phyloP scores from a whole-genome alignment of 2,797 vertebrate genomes.

The Hypotaenidia okinawae region DNA sequence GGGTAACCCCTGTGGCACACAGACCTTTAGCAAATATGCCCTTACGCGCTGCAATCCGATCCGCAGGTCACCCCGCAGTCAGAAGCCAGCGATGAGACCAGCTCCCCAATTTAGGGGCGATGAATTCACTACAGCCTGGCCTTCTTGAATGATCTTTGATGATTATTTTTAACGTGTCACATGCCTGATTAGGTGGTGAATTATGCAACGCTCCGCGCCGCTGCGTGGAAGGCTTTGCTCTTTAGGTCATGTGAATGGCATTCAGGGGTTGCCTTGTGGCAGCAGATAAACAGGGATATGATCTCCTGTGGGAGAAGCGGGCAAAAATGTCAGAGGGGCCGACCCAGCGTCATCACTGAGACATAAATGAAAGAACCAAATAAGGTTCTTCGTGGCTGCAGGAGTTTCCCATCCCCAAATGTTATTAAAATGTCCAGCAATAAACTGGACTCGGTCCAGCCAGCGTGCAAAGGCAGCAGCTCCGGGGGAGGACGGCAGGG shows the following conservation, averaged over 20 bases:
- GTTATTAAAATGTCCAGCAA: not conserved
- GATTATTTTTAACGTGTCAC: conserved; percentile 64
- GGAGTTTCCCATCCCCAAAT: not conserved
- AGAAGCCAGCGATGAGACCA: not conserved
- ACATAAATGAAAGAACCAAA: conserved; percentile 30
- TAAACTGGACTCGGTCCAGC: not conserved
- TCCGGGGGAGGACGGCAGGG: not conserved
- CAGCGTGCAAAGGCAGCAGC: not conserved
- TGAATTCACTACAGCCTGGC: not conserved
- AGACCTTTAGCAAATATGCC: not conserved
- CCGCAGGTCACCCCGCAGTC: not conserved
- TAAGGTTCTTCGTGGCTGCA: not conserved
- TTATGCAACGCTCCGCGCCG: conserved; percentile 21
- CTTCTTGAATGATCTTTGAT: not conserved
- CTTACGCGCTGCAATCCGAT: not conserved
- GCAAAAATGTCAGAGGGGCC: conserved; percentile 33
- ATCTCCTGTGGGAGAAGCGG: not conserved
- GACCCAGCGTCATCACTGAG: not conserved
- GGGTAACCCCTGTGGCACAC: not conserved
- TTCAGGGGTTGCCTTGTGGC: conserved; percentile 51
- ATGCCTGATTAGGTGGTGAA: conserved; percentile 33
- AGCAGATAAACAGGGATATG: conserved; percentile 9
- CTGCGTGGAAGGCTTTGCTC: conserved; percentile 1
- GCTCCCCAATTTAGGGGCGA: conserved; percentile 12
- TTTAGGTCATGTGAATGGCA: conserved; percentile 42